Conservation (phyloP, 2,888 invertebrate species). For the Drosophila pegasa region DNA sequence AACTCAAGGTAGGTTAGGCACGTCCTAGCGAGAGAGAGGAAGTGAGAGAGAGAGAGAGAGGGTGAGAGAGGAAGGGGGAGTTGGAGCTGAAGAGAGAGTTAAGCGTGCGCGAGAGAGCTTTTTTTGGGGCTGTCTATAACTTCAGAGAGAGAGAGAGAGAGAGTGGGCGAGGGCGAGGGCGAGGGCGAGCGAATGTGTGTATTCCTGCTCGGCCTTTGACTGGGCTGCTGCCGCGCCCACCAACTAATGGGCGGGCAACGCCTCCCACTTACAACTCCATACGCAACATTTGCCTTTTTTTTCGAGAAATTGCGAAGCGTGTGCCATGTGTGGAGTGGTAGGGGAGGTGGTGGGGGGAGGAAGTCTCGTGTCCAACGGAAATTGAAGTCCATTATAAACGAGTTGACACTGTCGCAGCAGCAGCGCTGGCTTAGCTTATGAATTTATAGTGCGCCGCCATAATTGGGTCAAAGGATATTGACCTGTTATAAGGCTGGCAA, state of each 20-base stretch:
- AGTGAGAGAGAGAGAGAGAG: conserved; percentile 11
- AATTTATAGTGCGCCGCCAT: conserved; percentile 51
- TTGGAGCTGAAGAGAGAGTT: conserved; percentile 18
- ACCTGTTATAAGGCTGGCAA: conserved; percentile 62
- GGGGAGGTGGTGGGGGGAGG: conserved; percentile 6
- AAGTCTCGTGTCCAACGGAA: conserved; percentile 54
- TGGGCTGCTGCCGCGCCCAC: conserved; percentile 70
- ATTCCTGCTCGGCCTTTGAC: conserved; percentile 34
- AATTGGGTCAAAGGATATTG: conserved; percentile 84
- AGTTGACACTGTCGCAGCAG: conserved; percentile 43
- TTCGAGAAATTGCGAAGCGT: conserved; percentile 64
- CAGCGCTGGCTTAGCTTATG: conserved; percentile 61
- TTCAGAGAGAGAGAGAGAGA: conserved; percentile 9
- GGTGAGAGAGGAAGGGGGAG: conserved; percentile 12
- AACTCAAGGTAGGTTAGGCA: conserved; percentile 82
- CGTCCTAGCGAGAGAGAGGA: conserved; percentile 51
- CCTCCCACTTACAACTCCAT: conserved; percentile 43
- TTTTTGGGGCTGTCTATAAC: conserved; percentile 17
- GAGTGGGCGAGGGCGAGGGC: conserved; percentile 3
- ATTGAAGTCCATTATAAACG: conserved; percentile 70
- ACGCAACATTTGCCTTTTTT: conserved; percentile 41
- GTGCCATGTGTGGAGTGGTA: conserved; percentile 38
- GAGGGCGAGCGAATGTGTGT: conserved; percentile 1
- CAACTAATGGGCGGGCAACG: conserved; percentile 38
- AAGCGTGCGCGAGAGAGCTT: conserved; percentile 39